A percentile compares a stretch with the other conserved stretches of the same genome.
These are phyloP conservation scores for Upupa epops DNA, from an alignment of 2,113 vertebrate species.

Conservation along the genomic window DNA sequence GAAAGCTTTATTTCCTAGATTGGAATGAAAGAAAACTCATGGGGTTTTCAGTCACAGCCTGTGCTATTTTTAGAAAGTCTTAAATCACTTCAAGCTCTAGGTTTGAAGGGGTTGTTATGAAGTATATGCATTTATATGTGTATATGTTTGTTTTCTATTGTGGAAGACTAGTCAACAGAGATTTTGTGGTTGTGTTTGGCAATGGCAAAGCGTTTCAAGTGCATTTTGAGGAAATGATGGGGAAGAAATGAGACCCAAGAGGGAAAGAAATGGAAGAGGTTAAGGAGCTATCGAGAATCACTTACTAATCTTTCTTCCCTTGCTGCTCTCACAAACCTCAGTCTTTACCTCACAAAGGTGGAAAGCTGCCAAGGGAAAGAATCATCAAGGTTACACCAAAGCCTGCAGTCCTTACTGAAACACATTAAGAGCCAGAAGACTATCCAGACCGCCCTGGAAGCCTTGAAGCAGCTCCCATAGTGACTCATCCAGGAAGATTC, in stretches of 20 bases:
- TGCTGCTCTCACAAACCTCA: neutral
- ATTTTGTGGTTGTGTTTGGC: slow-evolving; percentile 58
- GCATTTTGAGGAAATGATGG: slow-evolving; percentile 32
- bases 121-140: neutral
- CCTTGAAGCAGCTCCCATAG: neutral
- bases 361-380: slow-evolving; percentile 31
- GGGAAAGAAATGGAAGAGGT: slow-evolving; percentile 29
- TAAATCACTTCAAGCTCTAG: slow-evolving; percentile 31
- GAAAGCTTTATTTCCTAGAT: slow-evolving; percentile 66
- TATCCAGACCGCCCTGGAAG: slow-evolving; percentile 6
- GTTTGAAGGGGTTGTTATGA: slow-evolving; percentile 27
- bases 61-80: slow-evolving; percentile 68
- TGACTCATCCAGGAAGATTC: slow-evolving; percentile 64
- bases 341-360: slow-evolving; percentile 39
- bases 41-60: slow-evolving; percentile 55
- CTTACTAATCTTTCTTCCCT: slow-evolving; percentile 19
- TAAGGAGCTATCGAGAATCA: neutral
- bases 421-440: neutral
- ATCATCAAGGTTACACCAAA: neutral
- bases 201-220: slow-evolving; percentile 14
- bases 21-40: slow-evolving; percentile 28
- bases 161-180: slow-evolving; percentile 4
- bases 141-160: slow-evolving; percentile 35
- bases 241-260: neutral
- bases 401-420: neutral